phyloP scores from a whole-genome alignment of 2,797 vertebrate species.

The Syndactyla subalaris region DNA sequence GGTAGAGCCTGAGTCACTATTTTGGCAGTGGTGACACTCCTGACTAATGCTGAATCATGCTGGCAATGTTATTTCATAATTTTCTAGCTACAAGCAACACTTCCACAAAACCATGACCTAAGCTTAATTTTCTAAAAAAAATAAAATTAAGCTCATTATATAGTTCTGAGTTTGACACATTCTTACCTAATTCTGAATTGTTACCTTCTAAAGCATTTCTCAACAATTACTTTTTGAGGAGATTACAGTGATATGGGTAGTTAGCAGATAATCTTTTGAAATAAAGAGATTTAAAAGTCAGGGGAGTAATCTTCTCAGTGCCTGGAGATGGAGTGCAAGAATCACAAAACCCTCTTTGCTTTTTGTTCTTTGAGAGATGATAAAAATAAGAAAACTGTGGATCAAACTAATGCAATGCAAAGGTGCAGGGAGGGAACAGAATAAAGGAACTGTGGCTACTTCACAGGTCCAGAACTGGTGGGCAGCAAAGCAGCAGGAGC shows the following conservation, averaged over 20 bases:
- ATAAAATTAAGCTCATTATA: neutral
- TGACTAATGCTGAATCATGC: constrained; percentile 22
- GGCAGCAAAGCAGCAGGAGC: neutral
- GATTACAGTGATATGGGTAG: neutral
- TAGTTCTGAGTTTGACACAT: neutral
- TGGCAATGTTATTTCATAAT: neutral
- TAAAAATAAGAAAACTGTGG: neutral
- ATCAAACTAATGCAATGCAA: neutral
- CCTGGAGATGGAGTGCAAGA: neutral
- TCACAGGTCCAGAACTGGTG: neutral
- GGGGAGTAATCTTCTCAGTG: neutral
- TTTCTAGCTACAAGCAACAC: neutral
- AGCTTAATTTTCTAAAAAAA: neutral
- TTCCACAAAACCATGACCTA: neutral
- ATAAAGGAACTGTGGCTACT: neutral
- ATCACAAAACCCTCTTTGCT: neutral
- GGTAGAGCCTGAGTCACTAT: neutral
- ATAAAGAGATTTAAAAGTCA: constrained; percentile 8
- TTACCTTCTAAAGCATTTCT: constrained; percentile 18
- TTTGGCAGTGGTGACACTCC: neutral
- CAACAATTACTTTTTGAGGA: constrained; percentile 14
- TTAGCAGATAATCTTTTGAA: constrained; percentile 20
- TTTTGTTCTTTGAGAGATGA: neutral
- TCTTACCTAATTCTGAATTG: constrained; percentile 21
- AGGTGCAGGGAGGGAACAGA: neutral